Conservation (phyloP, 2,888 invertebrate genomes). For the Tolmerus cingulatus region DNA sequence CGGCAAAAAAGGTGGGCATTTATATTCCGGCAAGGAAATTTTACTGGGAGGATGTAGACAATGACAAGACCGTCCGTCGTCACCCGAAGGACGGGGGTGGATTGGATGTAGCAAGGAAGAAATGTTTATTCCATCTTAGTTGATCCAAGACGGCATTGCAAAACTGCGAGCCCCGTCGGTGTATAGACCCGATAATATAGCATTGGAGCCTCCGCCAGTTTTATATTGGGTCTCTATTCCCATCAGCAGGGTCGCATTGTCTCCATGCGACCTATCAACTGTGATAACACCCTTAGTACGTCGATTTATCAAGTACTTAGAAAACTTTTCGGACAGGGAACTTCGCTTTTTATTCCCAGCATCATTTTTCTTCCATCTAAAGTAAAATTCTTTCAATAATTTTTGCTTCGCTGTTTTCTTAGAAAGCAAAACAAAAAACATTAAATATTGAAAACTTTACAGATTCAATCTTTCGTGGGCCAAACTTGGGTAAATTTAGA, state of each 20-base stretch:
- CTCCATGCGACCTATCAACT: conserved; percentile 17
- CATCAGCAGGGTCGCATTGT: neutral
- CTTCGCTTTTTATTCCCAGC: neutral
- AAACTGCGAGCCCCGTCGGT: neutral
- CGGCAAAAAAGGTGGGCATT: conserved; percentile 10
- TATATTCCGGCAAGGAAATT: neutral
- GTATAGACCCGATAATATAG: neutral
- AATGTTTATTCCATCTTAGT: neutral
- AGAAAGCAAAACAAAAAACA: neutral
- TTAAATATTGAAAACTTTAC: neutral
- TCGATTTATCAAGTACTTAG: conserved; percentile 21
- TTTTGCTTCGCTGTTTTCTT: neutral
- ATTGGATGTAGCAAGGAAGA: neutral
- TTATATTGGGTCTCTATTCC: neutral
- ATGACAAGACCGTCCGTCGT: neutral
- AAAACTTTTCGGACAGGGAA: neutral
- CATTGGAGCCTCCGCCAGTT: neutral
- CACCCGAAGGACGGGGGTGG: neutral
- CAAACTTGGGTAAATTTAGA: neutral
- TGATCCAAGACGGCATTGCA: neutral
- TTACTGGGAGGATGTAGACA: neutral
- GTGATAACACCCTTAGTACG: neutral
- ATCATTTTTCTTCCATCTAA: neutral
- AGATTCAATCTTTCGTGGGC: neutral
- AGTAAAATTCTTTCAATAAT: neutral